A percentile compares a stretch with the other conserved stretches of the same genome.
These are phyloP conservation scores for Temnopleurus reevesii DNA, from an alignment of 53 echinoderm and acorn worm species.

Conservation along the genomic window DNA sequence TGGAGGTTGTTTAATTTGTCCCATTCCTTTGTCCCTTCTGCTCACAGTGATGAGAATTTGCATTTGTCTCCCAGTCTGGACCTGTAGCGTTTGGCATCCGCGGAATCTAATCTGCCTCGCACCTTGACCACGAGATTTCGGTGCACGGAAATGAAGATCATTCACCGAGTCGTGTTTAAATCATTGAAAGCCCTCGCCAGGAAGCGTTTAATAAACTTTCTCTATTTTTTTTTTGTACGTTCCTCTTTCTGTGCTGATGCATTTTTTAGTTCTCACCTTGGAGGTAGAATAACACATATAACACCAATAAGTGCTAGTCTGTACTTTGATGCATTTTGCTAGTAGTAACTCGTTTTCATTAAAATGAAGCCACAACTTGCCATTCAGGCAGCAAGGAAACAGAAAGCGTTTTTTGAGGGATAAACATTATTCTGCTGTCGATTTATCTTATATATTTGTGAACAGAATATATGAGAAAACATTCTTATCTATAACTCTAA, in stretches of 20 bases:
- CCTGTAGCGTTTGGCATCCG: neutral
- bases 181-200: conserved; percentile 32
- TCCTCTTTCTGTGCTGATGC: conserved; percentile 19
- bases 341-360: no score
- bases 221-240: neutral
- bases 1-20: no score
- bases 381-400: no score
- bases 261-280: neutral
- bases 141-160: conserved; percentile 50
- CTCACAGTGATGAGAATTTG: no score
- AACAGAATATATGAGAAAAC: no score
- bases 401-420: no score
- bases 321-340: neutral
- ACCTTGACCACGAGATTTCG: conserved; percentile 38
- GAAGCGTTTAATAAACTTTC: conserved; percentile 44
- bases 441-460: neutral
- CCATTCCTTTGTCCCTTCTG: neutral
- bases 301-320: neutral
- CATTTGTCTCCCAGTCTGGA: no score
- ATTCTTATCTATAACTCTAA: no score
- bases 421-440: neutral
- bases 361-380: no score
- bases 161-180: conserved; percentile 48
- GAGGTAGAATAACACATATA: neutral
- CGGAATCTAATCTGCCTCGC: neutral